Percentiles rank a stretch among this genome's conserved stretches.
These are phyloP conservation scores for Mormyrops boulengeri DNA, from an alignment of 2,797 vertebrate species.

Conservation along the genomic window DNA sequence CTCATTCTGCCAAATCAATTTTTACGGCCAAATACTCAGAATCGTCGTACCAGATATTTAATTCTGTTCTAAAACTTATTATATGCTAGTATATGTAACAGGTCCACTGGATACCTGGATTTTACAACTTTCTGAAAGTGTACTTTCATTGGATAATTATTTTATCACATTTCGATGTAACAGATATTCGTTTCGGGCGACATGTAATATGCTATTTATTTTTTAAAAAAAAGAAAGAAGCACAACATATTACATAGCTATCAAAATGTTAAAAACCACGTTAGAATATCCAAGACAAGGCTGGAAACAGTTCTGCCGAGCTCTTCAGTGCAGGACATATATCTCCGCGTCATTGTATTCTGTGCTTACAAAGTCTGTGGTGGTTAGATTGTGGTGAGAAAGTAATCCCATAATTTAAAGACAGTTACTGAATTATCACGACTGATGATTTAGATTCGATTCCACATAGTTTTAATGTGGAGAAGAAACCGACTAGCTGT, in stretches of 20 bases:
- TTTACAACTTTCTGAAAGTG: background rate
- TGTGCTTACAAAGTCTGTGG: background rate
- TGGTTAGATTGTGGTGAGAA: background rate
- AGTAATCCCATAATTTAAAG: background rate
- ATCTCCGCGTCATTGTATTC: background rate
- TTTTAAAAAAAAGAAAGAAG: background rate
- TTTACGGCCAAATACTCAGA: background rate
- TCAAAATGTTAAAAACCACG: background rate
- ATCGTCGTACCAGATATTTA: background rate
- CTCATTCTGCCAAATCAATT: background rate
- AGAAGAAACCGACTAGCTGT: background rate
- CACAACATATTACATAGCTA: background rate
- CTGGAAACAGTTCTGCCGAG: background rate
- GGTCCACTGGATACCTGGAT: background rate
- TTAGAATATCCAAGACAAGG: background rate
- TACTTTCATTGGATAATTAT: background rate
- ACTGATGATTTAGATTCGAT: background rate
- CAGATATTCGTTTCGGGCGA: background rate
- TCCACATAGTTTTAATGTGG: background rate
- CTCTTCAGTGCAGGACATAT: background rate
- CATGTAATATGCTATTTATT: background rate
- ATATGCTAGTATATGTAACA: background rate
- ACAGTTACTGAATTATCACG: too few relatives aligned
- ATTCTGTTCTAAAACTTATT: background rate
- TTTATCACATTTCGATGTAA: constrained; percentile 1